Base-by-base conservation (phyloP, 64 coral and sea anemone genomes). In the Pachyseris speciosa region DNA sequence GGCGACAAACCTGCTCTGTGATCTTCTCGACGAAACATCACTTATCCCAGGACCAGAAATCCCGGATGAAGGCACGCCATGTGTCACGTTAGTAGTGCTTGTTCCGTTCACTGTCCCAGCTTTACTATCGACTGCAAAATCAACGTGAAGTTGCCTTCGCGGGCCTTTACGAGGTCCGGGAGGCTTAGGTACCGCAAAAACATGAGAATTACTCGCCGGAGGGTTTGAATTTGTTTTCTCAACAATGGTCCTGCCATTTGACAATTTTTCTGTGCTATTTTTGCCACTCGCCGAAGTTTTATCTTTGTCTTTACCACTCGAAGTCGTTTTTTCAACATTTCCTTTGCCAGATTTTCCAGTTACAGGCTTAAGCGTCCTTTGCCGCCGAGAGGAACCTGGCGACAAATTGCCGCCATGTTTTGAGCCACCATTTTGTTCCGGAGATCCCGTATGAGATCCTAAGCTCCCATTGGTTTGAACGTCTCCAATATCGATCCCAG, bases 131-230 rank as follows among this genome's bases (percentile, higher is more conserved):
- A 78, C 64, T 38, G 88, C 84, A 69, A 93, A 87, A 67, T 96
- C 94, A 15, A 93, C 37, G 22, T 72, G 69, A 28, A 96, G 72
- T 25, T 67, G 90, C 59, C 90, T 88, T 59, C 90, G 86, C 2
- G 85, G 75, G 17, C 94, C 94, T 45, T 96, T 96, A 11, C 94
- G 90, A 34, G 64, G 66, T 17, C 85, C 94, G 27, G 84, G 94
- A 25, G 94, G 90, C 77, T 96, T 96, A 0, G 94, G 94, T 13
- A 96, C 78, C 9, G 90, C 76, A 64, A 96, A 96, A 47, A 78
- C 53, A 32, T 86, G 83, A 19, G 83, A 48, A 72, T 37, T 69
- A 13, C 41, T 22, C 12, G 73, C 41, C 15, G 73, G 61, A 37
- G 40, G 29, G 38, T 59, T 91, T 1, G 75, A 24, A 20, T 64